Conservation (phyloP, 1,140 invertebrate genomes). For the Solenopsis fugax region DNA sequence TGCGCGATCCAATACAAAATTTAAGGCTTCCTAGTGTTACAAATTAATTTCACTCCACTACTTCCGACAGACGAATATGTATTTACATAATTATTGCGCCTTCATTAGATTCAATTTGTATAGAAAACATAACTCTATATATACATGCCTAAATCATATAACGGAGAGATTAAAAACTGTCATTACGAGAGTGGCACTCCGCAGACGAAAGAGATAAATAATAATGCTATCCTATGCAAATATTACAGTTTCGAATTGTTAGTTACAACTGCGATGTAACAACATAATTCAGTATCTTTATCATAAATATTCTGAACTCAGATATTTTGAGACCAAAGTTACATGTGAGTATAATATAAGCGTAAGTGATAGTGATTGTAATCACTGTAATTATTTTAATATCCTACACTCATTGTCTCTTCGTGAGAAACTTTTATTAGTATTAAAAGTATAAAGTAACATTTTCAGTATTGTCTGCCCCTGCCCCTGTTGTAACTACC, state of each 20-base stretch:
- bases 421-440: neutral
- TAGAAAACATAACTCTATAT: slow-evolving; percentile 18
- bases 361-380: slow-evolving; percentile 15
- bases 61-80: neutral
- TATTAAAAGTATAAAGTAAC: neutral
- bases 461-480: slow-evolving; percentile 69
- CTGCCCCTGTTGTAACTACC: slow-evolving; percentile 78
- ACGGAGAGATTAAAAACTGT: neutral
- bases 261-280: neutral
- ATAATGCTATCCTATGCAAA: slow-evolving; percentile 5
- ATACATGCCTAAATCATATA: neutral
- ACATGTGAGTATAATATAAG: slow-evolving; percentile 28
- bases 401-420: neutral
- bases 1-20: slow-evolving; percentile 20
- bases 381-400: slow-evolving; percentile 33
- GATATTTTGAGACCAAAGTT: slow-evolving; percentile 43
- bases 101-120: neutral
- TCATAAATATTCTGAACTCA: slow-evolving; percentile 9
- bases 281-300: slow-evolving; percentile 2
- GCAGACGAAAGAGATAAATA: neutral
- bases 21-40: neutral
- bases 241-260: slow-evolving; percentile 6
- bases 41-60: slow-evolving; percentile 37
- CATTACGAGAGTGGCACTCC: neutral
- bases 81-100: slow-evolving; percentile 33